Base-by-base conservation (phyloP, 1,140 invertebrate genomes). In the Dysdera silvatica region DNA sequence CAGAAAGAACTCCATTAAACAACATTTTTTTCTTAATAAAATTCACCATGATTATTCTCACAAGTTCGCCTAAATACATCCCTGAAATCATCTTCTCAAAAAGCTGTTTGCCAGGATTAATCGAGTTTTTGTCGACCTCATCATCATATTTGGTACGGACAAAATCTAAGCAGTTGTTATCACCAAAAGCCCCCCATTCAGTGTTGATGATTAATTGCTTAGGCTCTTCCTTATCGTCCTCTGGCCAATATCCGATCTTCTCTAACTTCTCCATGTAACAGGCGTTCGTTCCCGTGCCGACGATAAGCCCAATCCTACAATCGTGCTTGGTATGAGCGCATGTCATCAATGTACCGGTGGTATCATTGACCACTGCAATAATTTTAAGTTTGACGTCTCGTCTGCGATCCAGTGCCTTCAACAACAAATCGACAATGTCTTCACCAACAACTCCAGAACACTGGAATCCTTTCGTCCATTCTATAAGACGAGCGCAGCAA, bases 381-480 rank as follows among this genome's bases (percentile, higher is more conserved):
- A 96, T 88, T 65, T 89, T 85, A 67, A 98, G 89, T 65, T 87
- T 79, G 49, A 94, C 80, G 72, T 90, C 88, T 23, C 59, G 78
- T 41, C 86, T 81, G 68, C 87, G 80, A n/a, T 81, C 78, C 45
- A 95, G 86, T 3, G 92, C 91, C 67, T 86, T 83, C 67, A 87
- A 83, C 8, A 96, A 79, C 68, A 94, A 72, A 49, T 81, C 75
- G 2, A 93, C 91, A 47, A 96, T 89, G 76, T 96, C 89, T 63
- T 90, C 79, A 2, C 87, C 87, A 52, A 89, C 89, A 0, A 92
- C 89, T 2, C 88, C 91, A 2, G 82, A 81, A 73, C 90, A 94
- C 56, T 86, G 89, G 75, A 95, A 97, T 0, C 93, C 93, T 76
- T 97, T 87, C 2, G 96, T 99, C 96, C 96, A 99, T 26, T 84